Conservation (phyloP, 2,113 vertebrate genomes). For the Hydrochoerus hydrochaeris region DNA sequence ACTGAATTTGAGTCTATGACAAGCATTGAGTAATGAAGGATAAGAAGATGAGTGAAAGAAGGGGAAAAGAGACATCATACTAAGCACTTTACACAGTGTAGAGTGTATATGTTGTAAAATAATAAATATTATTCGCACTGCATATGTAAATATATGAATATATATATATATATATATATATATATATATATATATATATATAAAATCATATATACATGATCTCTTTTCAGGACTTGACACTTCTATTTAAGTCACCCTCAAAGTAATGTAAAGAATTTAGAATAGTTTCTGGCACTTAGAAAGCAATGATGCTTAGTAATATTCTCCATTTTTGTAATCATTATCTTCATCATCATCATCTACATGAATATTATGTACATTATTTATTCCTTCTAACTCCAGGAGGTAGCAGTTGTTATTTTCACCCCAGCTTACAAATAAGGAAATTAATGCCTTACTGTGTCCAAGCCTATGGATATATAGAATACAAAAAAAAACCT, state of each 20-base stretch:
- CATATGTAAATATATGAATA: neutral
- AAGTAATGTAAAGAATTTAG: constrained; percentile 10
- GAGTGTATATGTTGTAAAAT: neutral
- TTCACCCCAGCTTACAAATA: neutral
- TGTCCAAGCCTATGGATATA: neutral
- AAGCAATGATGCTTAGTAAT: constrained; percentile 4
- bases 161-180: neutral
- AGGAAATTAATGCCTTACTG: constrained; percentile 5
- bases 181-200: neutral
- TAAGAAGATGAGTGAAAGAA: neutral
- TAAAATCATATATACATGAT: neutral
- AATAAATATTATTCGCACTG: neutral
- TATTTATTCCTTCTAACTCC: neutral
- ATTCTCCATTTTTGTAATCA: neutral
- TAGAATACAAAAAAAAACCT: neutral
- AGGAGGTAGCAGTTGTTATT: constrained; percentile 21
- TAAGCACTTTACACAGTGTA: neutral
- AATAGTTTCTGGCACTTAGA: neutral
- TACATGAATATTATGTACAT: neutral
- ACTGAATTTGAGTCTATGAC: neutral
- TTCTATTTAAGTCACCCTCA: neutral
- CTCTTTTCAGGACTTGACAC: neutral
- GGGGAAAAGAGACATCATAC: neutral
- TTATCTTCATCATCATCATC: neutral
- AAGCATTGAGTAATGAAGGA: neutral